Percentiles rank a stretch among this genome's conserved stretches.
phyloP scores from a whole-genome alignment of 2,888 invertebrate genomes.

The Agriopis aurantiaria region DNA sequence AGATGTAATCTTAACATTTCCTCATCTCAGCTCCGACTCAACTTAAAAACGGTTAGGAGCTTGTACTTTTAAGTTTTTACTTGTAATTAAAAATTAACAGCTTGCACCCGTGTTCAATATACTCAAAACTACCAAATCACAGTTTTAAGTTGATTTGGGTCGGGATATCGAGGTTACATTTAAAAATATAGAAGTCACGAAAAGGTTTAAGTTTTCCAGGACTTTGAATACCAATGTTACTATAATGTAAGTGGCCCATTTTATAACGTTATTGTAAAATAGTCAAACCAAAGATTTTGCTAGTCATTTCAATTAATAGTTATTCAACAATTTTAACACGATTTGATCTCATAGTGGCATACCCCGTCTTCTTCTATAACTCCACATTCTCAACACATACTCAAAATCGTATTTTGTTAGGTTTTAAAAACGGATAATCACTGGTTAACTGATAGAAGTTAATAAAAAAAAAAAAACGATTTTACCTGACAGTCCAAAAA shows the following conservation, averaged over 20 bases:
- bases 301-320: conserved; percentile 55
- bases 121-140: neutral
- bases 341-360: conserved; percentile 56
- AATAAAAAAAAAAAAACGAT: neutral
- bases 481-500: too few species aligned
- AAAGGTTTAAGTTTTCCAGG: conserved; percentile 7
- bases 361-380: neutral
- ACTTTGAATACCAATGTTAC: conserved; percentile 20
- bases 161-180: neutral
- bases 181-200: neutral
- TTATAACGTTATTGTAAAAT: conserved; percentile 40
- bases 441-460: too few species aligned
- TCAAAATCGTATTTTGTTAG: neutral
- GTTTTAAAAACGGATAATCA: neutral
- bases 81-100: too few species aligned
- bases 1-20: neutral
- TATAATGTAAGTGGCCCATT: conserved; percentile 35
- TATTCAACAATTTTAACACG: conserved; percentile 40
- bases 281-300: conserved; percentile 51
- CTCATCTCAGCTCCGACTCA: neutral
- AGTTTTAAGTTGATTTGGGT: neutral
- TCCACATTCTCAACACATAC: neutral
- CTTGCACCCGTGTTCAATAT: neutral
- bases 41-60: neutral
- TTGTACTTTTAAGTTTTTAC: neutral